These are phyloP conservation scores for Cairina moschata DNA, from an alignment of 2,113 vertebrate genomes.

Conservation along the genomic window DNA sequence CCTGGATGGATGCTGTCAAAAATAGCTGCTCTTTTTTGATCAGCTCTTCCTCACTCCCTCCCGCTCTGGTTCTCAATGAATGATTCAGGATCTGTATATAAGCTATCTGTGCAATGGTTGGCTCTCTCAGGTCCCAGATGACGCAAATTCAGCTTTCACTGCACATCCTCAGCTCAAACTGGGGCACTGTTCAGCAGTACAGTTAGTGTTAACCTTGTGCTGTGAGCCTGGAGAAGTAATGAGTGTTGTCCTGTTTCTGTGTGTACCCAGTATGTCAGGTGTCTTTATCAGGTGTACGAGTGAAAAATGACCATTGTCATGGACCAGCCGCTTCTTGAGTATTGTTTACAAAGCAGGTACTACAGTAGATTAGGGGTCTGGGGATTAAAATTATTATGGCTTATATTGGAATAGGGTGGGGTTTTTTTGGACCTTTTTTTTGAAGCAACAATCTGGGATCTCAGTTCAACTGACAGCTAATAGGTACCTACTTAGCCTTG, in stretches of 20 bases:
- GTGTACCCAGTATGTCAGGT: not conserved
- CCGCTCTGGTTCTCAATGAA: slow-evolving; percentile 44
- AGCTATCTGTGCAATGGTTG: slow-evolving; percentile 22
- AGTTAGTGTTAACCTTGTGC: slow-evolving; percentile 45
- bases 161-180: slow-evolving; percentile 60
- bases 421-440: not conserved
- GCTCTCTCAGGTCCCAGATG: slow-evolving; percentile 51
- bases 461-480: not conserved
- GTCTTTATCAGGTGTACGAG: not conserved
- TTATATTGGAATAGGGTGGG: not conserved
- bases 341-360: not conserved
- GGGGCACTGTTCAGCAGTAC: slow-evolving; percentile 44
- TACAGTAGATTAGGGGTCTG: not conserved
- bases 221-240: not conserved
- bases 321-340: not conserved
- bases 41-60: slow-evolving; percentile 1
- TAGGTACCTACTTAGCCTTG: not conserved
- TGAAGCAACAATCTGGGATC: not conserved
- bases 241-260: not conserved
- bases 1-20: slow-evolving; percentile 13
- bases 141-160: slow-evolving; percentile 59
- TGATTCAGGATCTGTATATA: slow-evolving; percentile 67
- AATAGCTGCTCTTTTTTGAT: slow-evolving; percentile 40
- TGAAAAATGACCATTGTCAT: not conserved
- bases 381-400: not conserved